A percentile compares a stretch with the other conserved stretches of the same genome.
Evolutionary conservation across 2,113 vertebrate genomes (phyloP).

Genomic region (Sebastes schlegelii): DNA sequence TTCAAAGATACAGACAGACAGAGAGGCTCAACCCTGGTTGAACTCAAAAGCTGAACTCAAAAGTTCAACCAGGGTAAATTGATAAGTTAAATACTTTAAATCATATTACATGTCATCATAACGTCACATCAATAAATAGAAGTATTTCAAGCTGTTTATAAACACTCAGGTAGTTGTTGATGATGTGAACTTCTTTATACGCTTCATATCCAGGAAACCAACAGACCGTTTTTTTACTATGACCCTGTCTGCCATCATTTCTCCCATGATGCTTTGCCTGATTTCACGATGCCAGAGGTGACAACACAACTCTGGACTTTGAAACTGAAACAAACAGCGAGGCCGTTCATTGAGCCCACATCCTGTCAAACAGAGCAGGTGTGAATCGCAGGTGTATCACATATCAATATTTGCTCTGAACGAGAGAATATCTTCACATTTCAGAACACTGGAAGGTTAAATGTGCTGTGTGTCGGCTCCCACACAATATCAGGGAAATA

Average conservation of each 20-base stretch:
- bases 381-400: neutral
- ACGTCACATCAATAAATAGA: neutral
- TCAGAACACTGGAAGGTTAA: neutral
- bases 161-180: neutral
- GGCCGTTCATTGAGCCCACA: neutral
- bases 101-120: neutral
- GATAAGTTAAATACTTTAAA: neutral
- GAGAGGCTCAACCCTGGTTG: no score
- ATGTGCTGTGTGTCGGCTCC: neutral
- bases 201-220: neutral
- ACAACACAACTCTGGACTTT: conserved; percentile 23
- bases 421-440: neutral
- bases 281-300: neutral
- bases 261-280: conserved; percentile 32
- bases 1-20: neutral
- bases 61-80: neutral
- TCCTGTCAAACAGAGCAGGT: neutral
- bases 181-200: neutral
- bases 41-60: no score
- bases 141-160: neutral
- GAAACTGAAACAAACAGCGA: conserved; percentile 20
- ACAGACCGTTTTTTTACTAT: no score
- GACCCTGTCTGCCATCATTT: neutral
- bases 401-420: neutral
- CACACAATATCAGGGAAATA: no score